Conservation (phyloP, 2,113 vertebrate species). For the Lepus americanus region DNA sequence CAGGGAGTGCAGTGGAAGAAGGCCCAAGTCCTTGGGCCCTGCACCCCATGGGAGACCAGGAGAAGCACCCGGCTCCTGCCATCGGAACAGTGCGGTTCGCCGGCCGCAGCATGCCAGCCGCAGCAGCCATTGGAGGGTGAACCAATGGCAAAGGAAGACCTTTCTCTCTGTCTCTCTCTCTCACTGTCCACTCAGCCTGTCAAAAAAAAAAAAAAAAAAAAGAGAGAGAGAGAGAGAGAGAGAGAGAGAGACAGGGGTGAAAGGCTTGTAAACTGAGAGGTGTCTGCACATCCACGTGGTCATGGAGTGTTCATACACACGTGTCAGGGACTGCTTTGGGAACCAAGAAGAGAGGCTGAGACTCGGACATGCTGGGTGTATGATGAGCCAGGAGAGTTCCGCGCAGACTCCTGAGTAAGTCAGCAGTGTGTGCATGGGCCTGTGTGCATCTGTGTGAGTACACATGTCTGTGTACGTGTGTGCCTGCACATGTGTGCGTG, state of each 20-base stretch:
- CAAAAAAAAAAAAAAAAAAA: no score
- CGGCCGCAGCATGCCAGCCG: no score
- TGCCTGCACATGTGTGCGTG: background rate
- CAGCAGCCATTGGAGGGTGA: no score
- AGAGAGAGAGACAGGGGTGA: background rate
- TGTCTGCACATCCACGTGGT: background rate
- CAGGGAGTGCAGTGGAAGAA: no score
- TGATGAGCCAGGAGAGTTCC: background rate
- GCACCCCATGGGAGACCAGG: no score
- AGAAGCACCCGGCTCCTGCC: no score
- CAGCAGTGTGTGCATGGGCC: rapidly evolving
- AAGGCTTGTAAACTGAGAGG: background rate
- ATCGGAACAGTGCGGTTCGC: no score
- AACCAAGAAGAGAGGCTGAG: background rate
- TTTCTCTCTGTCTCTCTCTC: no score
- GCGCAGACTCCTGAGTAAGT: background rate
- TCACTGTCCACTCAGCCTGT: no score
- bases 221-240: no score
- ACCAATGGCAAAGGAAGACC: no score
- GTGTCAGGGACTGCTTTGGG: background rate
- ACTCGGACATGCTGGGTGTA: background rate
- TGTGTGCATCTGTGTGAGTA: background rate
- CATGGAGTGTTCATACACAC: background rate
- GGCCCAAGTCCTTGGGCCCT: no score
- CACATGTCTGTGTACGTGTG: rapidly evolving